These are phyloP conservation scores for Merluccius polli DNA, from an alignment of 2,797 vertebrate species.

Conservation along the genomic window DNA sequence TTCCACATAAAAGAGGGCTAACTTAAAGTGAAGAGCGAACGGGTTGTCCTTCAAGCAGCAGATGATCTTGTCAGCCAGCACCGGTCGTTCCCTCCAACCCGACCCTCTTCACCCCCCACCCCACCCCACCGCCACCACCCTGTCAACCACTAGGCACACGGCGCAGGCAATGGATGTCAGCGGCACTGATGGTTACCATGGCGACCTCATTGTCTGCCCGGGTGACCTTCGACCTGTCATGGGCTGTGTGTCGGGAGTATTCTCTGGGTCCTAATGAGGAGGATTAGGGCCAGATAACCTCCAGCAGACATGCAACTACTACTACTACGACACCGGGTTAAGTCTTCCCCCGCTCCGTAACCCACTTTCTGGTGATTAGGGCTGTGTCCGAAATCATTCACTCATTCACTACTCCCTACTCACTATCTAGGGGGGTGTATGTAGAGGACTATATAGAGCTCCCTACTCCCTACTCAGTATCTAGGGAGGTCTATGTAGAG, in stretches of 20 bases:
- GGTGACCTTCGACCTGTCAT: slow-evolving; percentile 62
- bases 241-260: slow-evolving; percentile 50
- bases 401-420: too few species aligned
- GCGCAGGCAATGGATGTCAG: slow-evolving; percentile 37
- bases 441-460: too few species aligned
- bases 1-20: slow-evolving; percentile 36
- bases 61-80: slow-evolving; percentile 35
- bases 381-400: too few species aligned
- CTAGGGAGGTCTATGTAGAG: too few species aligned
- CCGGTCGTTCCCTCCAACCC: slow-evolving; percentile 16
- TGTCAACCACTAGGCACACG: slow-evolving; percentile 26
- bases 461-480: too few species aligned
- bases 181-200: slow-evolving; percentile 53
- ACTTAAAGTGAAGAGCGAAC: slow-evolving; percentile 44
- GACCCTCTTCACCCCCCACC: slow-evolving; percentile 14
- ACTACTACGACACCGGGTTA: slow-evolving; percentile 31
- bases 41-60: slow-evolving; percentile 41
- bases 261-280: slow-evolving; percentile 58
- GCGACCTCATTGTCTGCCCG: slow-evolving; percentile 52
- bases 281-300: slow-evolving; percentile 65
- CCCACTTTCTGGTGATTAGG: slow-evolving; percentile 63
- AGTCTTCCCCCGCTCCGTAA: slow-evolving; percentile 47
- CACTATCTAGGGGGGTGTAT: too few species aligned
- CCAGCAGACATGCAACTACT: slow-evolving; percentile 25
- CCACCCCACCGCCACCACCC: slow-evolving; percentile 4